Conservation (phyloP, 2,888 invertebrate genomes). For the Yponomeuta cagnagella region DNA sequence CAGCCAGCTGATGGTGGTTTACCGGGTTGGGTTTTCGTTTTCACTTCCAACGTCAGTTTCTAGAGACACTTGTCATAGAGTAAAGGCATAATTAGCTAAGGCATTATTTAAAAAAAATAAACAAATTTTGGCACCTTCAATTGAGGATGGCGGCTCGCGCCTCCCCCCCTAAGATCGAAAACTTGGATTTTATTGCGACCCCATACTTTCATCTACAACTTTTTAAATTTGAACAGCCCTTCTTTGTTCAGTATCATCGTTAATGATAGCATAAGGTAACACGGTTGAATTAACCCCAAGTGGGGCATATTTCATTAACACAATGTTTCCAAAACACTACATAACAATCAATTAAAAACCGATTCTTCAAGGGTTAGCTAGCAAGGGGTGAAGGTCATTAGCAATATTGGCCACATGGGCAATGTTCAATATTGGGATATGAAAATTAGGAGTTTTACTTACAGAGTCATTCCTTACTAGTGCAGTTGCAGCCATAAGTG, state of each 20-base stretch:
- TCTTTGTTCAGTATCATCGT: not conserved
- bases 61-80: too few relatives aligned
- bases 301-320: not conserved
- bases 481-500: too few relatives aligned
- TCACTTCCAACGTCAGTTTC: too few relatives aligned
- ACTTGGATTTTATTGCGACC: too few relatives aligned
- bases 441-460: too few relatives aligned
- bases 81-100: too few relatives aligned
- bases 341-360: slow-evolving; percentile 42
- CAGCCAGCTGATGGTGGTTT: not conserved
- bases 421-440: too few relatives aligned
- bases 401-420: not conserved
- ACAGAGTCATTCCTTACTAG: too few relatives aligned
- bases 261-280: not conserved
- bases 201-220: not conserved
- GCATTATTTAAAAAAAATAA: too few relatives aligned
- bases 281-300: not conserved
- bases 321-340: not conserved
- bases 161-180: too few relatives aligned
- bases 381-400: slow-evolving; percentile 32
- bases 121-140: too few relatives aligned
- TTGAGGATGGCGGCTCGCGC: too few relatives aligned
- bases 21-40: not conserved
- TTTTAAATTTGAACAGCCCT: not conserved
- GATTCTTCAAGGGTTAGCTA: slow-evolving; percentile 38